These are phyloP conservation scores for Calyptomena viridis DNA, from an alignment of 2,113 vertebrate genomes.

Conservation along the genomic window DNA sequence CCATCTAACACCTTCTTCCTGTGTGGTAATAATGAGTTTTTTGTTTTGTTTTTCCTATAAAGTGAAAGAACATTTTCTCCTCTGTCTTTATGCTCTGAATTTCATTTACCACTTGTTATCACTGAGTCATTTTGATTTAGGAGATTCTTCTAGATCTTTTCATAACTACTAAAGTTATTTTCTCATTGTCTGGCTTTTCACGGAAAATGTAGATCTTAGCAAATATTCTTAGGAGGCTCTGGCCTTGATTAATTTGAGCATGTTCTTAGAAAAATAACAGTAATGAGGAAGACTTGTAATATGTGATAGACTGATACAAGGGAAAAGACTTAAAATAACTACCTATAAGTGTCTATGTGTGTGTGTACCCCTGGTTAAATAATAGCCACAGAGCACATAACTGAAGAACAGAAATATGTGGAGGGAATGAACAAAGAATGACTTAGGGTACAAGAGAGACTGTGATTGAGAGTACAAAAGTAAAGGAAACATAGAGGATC, in stretches of 20 bases:
- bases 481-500: not conserved
- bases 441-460: not conserved
- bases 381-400: not conserved
- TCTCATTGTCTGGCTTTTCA: not conserved
- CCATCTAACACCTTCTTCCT: not conserved
- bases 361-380: not conserved
- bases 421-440: not conserved
- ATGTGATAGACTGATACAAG: not conserved
- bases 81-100: not conserved
- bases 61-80: not conserved
- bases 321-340: not conserved
- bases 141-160: not conserved
- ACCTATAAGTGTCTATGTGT: not conserved
- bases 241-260: not conserved
- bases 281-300: not conserved
- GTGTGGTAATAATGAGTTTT: not conserved
- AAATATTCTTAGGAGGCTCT: not conserved
- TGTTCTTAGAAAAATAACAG: not conserved
- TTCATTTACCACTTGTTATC: not conserved
- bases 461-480: not conserved
- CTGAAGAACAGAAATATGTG: not conserved
- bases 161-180: not conserved
- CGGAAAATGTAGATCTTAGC: not conserved
- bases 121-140: not conserved
- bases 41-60: not conserved